Evolutionary conservation across 2,113 vertebrate species (phyloP).

Genomic region (Limanda limanda): DNA sequence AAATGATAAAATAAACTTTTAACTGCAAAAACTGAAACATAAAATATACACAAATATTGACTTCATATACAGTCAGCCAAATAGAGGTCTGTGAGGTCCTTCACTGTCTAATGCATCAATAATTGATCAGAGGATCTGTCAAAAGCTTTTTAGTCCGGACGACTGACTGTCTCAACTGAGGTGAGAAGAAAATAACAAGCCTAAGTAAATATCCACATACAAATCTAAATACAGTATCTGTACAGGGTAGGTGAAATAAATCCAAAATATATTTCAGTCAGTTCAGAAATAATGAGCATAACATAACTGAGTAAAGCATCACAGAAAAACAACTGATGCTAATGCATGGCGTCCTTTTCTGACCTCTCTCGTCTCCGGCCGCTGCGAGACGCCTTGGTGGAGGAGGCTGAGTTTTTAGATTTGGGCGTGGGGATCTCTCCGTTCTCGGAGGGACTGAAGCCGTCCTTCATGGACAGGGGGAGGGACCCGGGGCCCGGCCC

Average conservation of each 20-base stretch:
- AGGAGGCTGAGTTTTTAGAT: conserved; percentile 81
- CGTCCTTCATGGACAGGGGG: conserved; percentile 85
- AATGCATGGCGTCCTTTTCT: conserved; percentile 44
- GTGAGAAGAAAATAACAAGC: background rate
- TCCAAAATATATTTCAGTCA: background rate
- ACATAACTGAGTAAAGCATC: background rate
- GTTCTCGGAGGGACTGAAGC: conserved; percentile 88
- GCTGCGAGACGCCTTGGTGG: conserved; percentile 87
- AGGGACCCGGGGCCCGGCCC: conserved; percentile 77
- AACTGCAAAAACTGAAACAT: background rate
- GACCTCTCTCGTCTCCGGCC: conserved; percentile 90
- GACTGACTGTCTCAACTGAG: conserved; percentile 11
- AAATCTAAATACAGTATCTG: background rate
- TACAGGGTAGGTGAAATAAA: background rate
- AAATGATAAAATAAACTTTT: no score
- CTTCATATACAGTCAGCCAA: background rate
- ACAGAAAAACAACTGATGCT: background rate
- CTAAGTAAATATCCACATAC: background rate
- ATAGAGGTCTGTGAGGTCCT: background rate
- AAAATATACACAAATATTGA: background rate
- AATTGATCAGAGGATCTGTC: conserved; percentile 60
- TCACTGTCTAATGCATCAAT: conserved; percentile 46
- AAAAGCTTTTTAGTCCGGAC: conserved; percentile 41
- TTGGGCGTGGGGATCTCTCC: conserved; percentile 91
- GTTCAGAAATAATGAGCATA: background rate